Evolutionary conservation across 1,140 invertebrate genomes (phyloP).

Genomic region (Dendroctonus valens): DNA sequence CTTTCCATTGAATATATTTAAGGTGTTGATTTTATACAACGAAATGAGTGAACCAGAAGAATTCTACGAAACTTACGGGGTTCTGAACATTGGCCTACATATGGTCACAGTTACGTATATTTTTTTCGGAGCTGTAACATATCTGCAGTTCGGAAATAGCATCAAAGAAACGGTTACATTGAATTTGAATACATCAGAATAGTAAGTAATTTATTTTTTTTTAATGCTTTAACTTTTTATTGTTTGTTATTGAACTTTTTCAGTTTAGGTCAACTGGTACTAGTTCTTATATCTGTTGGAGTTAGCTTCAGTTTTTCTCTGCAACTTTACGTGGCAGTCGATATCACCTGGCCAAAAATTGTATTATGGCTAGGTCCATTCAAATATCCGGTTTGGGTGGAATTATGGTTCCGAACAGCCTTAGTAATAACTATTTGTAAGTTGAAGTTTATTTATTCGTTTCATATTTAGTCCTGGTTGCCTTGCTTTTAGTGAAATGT

Average conservation of each 20-base stretch:
- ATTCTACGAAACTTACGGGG: conserved; percentile 73
- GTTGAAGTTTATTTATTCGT: no score
- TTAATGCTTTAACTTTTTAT: conserved; percentile 1
- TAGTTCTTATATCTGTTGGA: conserved; percentile 12
- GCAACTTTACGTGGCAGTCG: conserved; percentile 12
- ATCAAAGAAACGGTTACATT: conserved; percentile 68
- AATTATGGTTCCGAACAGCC: conserved; percentile 16
- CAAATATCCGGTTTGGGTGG: conserved; percentile 3
- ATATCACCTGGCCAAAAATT: conserved; percentile 16
- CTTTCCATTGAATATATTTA: conserved; percentile 16
- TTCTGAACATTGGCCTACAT: conserved; percentile 81
- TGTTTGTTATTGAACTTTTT: no score
- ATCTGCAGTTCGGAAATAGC: conserved; percentile 70
- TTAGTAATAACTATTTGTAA: conserved; percentile 11
- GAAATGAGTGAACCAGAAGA: conserved; percentile 76
- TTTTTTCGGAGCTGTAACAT: conserved; percentile 78
- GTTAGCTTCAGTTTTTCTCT: conserved; percentile 10
- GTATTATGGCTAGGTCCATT: conserved; percentile 11
- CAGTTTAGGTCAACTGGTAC: conserved; percentile 11
- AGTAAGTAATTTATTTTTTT: conserved; percentile 6
- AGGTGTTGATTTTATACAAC: conserved; percentile 86
- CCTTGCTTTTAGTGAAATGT: no score
- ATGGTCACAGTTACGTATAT: conserved; percentile 73
- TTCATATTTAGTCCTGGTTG: no score
- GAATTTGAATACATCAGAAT: conserved; percentile 53